Conservation (phyloP, 1,140 invertebrate species). For the Aphelinus certus region DNA sequence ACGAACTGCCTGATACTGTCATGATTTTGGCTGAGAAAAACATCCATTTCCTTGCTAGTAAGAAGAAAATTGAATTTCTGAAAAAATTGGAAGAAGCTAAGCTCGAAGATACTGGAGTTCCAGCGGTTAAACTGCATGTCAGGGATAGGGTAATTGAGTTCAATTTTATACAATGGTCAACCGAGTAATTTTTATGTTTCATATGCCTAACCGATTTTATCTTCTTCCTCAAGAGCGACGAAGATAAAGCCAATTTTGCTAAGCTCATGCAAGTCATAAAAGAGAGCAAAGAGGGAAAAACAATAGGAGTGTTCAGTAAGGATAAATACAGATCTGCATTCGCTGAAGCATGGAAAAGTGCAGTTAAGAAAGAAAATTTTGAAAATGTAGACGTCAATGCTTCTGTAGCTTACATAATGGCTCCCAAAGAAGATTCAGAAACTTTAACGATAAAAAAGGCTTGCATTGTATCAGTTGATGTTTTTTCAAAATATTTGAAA, state of each 20-base stretch:
- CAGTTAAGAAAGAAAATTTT: conserved; percentile 80
- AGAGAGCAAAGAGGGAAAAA: conserved; percentile 89
- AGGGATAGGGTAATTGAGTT: conserved; percentile 83
- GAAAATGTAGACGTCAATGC: conserved; percentile 86
- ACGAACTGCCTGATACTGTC: conserved; percentile 95
- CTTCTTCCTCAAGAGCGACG: conserved; percentile 79
- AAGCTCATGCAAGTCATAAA: conserved; percentile 88
- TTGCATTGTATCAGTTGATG: conserved; percentile 89
- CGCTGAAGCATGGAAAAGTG: conserved; percentile 88
- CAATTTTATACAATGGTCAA: too few species aligned
- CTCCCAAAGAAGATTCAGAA: conserved; percentile 95
- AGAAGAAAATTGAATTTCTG: conserved; percentile 98
- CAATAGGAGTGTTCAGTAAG: conserved; percentile 92
- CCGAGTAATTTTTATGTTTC: not conserved
- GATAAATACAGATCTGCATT: conserved; percentile 95
- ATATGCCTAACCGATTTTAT: too few species aligned
- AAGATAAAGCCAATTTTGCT: conserved; percentile 94
- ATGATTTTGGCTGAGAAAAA: conserved; percentile 87
- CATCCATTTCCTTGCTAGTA: conserved; percentile 93
- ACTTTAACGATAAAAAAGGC: conserved; percentile 94
- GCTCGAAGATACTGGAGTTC: conserved; percentile 83
- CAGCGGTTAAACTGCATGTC: conserved; percentile 86
- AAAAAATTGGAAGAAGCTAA: conserved; percentile 89
- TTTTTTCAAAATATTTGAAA: conserved; percentile 96
- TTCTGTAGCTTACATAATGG: conserved; percentile 87